Base-by-base conservation (phyloP, 1,140 invertebrate species). In the Lasioglossum albipes region DNA sequence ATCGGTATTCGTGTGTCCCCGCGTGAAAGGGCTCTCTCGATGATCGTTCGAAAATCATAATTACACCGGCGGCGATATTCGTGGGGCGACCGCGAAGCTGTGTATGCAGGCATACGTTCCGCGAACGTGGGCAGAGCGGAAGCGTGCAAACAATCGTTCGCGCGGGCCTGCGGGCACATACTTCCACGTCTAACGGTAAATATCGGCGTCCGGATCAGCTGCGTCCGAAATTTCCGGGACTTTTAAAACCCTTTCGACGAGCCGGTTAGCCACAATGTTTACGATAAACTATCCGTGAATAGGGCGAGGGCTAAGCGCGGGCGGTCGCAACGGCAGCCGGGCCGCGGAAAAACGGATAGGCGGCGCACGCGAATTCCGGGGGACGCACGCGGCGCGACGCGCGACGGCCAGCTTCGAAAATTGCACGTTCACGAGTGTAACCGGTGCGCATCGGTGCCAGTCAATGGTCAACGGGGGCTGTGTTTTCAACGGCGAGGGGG, bases 171-270 rank as follows among this genome's bases (percentile, higher is more conserved):
- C 31, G 49, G 27, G 49, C 31, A 41, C 16, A 42, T 75, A 75
- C n/a, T 52, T 79, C 61, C 57, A 49, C 59, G 68, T 69, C 42
- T 62, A 41, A 75, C 62, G 31, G 62, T 79, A 75, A 75, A 84
- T 73, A 76, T 65, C 45, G 18, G 62, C 67, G 72, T 71, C 64
- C 72, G 54, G 79, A 82, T 79, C 59, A 59, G 72, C 76, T 72
- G 36, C 10, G 7, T 2, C 22, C 72, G 18, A 69, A 83, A 78
- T 75, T 87, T 81, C 82, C 70, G 31, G 27, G 31, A 81, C 67
- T 74, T 71, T 45, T 75, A 79, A 75, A 69, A 82, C 62, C 57
- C 77, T 87, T 82, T 87, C 69, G 52, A 71, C 61, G 78, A 27
- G 64, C 41, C 16, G 68, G 59, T 73, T 52, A 61, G 41, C 74